Conservation (phyloP, 1,140 invertebrate genomes). For the Glossosoma conforme region DNA sequence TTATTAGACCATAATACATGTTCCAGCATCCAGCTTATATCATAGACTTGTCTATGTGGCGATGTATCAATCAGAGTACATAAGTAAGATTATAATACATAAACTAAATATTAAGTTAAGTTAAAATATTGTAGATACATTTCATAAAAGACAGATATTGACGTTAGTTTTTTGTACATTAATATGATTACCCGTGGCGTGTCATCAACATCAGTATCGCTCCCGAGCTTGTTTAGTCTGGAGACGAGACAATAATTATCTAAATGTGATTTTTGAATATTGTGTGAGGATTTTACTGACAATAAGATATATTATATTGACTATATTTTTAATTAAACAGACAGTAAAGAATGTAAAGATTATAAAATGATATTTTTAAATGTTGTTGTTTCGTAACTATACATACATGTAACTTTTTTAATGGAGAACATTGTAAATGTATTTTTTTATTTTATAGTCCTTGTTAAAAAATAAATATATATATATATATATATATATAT, state of each 20-base stretch:
- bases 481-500: not conserved
- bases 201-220: too few species aligned
- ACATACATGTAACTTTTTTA: not conserved
- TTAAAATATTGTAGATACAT: not conserved
- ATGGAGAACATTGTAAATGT: constrained; percentile 11
- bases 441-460: constrained; percentile 19
- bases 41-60: constrained; percentile 31
- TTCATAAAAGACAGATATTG: not conserved
- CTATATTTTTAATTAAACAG: constrained; percentile 5
- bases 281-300: not conserved
- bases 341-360: not conserved
- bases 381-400: constrained; percentile 1
- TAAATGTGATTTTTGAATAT: constrained; percentile 5
- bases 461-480: constrained; percentile 6
- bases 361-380: constrained; percentile 8
- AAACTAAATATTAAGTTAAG: not conserved
- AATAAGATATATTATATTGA: constrained; percentile 1
- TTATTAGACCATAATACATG: constrained; percentile 34
- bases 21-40: constrained; percentile 32
- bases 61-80: constrained; percentile 32
- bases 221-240: not conserved
- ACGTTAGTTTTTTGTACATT: not conserved
- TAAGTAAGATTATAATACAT: constrained; percentile 17
- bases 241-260: not conserved
- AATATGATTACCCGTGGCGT: too few species aligned